Percentiles rank a stretch among this genome's conserved stretches.
Conservation (phyloP, 2,797 vertebrate genomes). For the Gallinago stenura region DNA sequence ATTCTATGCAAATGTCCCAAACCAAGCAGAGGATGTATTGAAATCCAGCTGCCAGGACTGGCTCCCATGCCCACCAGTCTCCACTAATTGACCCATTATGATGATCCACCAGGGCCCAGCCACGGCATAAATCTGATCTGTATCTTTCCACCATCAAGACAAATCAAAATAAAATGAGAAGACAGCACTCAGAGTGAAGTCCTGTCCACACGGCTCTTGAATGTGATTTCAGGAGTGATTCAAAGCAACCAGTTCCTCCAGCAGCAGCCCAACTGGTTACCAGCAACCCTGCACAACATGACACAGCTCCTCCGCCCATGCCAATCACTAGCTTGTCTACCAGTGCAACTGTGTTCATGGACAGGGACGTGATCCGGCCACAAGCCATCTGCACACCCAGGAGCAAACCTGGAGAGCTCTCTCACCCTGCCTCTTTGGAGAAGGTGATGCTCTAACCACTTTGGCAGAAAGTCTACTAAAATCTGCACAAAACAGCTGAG, state of each 20-base stretch:
- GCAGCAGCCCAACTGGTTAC: background rate
- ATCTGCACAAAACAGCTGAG: background rate
- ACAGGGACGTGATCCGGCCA: background rate
- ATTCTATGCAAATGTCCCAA: constrained; percentile 35
- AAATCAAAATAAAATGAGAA: background rate
- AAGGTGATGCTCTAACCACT: background rate
- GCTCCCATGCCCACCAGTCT: background rate
- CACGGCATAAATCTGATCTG: background rate
- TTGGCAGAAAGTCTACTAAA: background rate
- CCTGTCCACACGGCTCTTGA: background rate
- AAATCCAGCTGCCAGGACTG: constrained; percentile 17
- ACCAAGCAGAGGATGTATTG: background rate
- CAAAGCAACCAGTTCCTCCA: background rate
- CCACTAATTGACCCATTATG: background rate
- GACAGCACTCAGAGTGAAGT: background rate
- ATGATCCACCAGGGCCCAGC: background rate
- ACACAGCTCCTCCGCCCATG: background rate
- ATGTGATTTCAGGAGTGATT: background rate
- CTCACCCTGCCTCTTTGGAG: background rate
- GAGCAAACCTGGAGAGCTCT: background rate
- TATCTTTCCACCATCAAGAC: background rate
- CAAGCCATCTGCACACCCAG: background rate
- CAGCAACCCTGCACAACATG: background rate
- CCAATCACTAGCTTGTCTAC: background rate
- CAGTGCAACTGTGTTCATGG: fast-evolving